These are phyloP conservation scores for Zophobas morio DNA, from an alignment of 1,140 invertebrate species.

Conservation along the genomic window DNA sequence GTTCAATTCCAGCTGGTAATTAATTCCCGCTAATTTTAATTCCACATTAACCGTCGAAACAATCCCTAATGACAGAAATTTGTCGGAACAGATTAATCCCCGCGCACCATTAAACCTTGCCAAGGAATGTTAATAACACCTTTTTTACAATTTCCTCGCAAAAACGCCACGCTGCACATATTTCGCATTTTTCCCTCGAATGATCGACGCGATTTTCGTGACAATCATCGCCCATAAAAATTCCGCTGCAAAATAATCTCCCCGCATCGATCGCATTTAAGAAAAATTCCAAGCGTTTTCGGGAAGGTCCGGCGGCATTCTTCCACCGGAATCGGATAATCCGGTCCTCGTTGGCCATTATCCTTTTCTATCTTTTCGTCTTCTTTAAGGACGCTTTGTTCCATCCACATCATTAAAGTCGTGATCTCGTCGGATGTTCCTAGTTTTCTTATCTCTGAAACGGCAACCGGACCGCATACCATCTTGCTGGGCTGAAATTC, in stretches of 20 bases:
- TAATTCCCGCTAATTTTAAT: too few species aligned
- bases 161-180: not conserved
- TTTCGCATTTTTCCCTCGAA: not conserved
- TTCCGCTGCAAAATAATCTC: constrained; percentile 8
- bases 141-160: not conserved
- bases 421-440: constrained; percentile 34
- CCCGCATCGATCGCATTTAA: not conserved
- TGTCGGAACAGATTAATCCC: too few species aligned
- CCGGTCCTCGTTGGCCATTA: constrained; percentile 14
- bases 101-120: not conserved
- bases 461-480: constrained; percentile 37
- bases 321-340: constrained; percentile 39
- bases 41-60: too few species aligned
- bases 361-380: constrained; percentile 17
- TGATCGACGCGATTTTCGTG: constrained; percentile 5
- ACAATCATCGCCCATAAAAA: constrained; percentile 17
- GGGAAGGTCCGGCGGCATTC: constrained; percentile 7
- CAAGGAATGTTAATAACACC: not conserved
- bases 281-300: constrained; percentile 20
- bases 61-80: too few species aligned
- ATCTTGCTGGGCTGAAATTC: constrained; percentile 19
- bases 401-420: constrained; percentile 25
- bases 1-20: too few species aligned
- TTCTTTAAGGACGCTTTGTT: constrained; percentile 21
- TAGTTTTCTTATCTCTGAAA: constrained; percentile 31